Percentiles rank a stretch among this genome's conserved stretches.
Conservation (phyloP, 2,888 invertebrate species). For the Eupithecia subumbrata region DNA sequence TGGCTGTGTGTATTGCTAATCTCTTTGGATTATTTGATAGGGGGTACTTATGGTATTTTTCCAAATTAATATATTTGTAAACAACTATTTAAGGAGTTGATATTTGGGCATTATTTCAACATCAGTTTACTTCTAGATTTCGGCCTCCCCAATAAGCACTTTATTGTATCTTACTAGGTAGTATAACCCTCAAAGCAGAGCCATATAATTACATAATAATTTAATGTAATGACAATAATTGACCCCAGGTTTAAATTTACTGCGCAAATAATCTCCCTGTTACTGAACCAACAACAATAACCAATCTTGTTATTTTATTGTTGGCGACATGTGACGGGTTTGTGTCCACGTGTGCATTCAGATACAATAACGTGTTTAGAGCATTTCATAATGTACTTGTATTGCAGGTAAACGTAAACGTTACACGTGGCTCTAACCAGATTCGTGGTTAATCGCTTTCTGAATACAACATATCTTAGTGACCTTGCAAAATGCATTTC, state of each 20-base stretch:
- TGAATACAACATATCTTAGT: not conserved
- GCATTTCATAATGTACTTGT: slow-evolving; percentile 18
- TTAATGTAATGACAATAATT: not conserved
- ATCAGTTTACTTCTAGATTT: too few relatives aligned
- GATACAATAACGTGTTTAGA: slow-evolving; percentile 26
- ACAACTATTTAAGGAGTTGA: not conserved
- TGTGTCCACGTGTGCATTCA: slow-evolving; percentile 27
- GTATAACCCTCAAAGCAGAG: too few relatives aligned
- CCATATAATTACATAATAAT: not conserved
- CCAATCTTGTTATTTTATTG: not conserved
- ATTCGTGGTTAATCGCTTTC: not conserved
- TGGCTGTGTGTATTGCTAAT: not conserved
- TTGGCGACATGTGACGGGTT: slow-evolving; percentile 18
- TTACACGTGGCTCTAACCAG: slow-evolving; percentile 3
- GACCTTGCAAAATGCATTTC: not conserved
- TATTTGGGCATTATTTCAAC: not conserved
- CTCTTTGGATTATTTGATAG: not conserved
- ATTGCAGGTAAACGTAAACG: not conserved
- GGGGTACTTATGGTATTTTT: not conserved
- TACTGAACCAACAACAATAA: not conserved
- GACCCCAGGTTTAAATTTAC: not conserved
- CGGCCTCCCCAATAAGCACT: not conserved
- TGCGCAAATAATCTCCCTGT: not conserved
- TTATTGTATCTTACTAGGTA: too few relatives aligned
- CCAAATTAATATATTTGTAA: not conserved